A percentile compares a stretch with the other conserved stretches of the same genome.
Evolutionary conservation across 2,888 invertebrate species (phyloP).

Genomic region (Nemapogon koenigi): DNA sequence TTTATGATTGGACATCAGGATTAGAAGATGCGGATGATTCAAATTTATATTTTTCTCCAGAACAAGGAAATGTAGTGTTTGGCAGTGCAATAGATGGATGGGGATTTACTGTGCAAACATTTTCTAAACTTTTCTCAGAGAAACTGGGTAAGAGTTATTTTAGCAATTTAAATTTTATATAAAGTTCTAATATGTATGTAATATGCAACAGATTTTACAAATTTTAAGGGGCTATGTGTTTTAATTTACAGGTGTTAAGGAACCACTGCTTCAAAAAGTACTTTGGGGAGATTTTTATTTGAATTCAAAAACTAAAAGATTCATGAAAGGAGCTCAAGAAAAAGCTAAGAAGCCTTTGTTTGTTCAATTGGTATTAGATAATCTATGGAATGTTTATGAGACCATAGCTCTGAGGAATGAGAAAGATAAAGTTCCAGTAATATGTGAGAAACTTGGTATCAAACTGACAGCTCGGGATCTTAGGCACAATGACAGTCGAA

Average conservation of each 20-base stretch:
- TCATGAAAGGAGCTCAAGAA: constrained; percentile 87
- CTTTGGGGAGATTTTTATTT: constrained; percentile 96
- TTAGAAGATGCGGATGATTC: constrained; percentile 87
- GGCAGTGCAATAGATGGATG: constrained; percentile 96
- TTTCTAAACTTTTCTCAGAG: constrained; percentile 77
- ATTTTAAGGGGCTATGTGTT: constrained; percentile 8
- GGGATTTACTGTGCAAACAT: constrained; percentile 79
- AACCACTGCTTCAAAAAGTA: constrained; percentile 75
- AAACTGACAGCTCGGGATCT: constrained; percentile 79
- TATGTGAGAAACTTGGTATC: constrained; percentile 79
- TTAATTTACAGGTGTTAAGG: constrained; percentile 66
- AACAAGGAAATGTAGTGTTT: constrained; percentile 94
- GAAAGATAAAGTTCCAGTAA: constrained; percentile 71
- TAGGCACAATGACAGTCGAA: constrained; percentile 76
- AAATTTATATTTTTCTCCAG: constrained; percentile 90
- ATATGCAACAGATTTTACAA: background rate
- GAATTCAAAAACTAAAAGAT: constrained; percentile 82
- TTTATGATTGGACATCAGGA: constrained; percentile 79
- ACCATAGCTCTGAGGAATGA: constrained; percentile 78
- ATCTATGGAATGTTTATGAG: constrained; percentile 90
- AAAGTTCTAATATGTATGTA: too few relatives aligned
- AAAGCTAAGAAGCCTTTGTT: constrained; percentile 93
- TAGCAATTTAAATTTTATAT: too few relatives aligned
- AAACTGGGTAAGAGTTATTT: constrained; percentile 66
- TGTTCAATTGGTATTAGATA: constrained; percentile 89